Percentiles rank a stretch among this genome's conserved stretches.
phyloP scores from a whole-genome alignment of 2,797 vertebrate genomes.

The Gorsachius magnificus region DNA sequence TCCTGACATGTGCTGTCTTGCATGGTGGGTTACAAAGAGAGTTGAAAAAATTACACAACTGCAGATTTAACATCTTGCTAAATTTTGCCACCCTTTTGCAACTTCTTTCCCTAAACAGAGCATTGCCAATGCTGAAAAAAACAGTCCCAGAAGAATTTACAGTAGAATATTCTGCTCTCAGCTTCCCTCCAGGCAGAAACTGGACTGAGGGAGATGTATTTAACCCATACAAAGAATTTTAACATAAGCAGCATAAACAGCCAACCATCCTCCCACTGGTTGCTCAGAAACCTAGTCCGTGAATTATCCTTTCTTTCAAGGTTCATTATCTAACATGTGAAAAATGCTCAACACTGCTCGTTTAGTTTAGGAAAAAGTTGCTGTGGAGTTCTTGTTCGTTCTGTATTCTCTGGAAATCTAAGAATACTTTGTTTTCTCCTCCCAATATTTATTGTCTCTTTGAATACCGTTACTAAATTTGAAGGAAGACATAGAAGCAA shows the following conservation, averaged over 20 bases:
- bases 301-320: conserved; percentile 11
- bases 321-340: background rate
- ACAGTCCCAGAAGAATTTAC: background rate
- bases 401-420: background rate
- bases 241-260: background rate
- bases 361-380: background rate
- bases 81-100: background rate
- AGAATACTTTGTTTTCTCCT: background rate
- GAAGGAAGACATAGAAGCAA: background rate
- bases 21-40: background rate
- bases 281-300: background rate
- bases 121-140: background rate
- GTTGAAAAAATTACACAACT: background rate
- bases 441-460: background rate
- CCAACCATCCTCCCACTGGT: background rate
- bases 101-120: background rate
- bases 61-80: background rate
- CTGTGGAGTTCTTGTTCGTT: background rate
- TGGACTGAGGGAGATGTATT: background rate
- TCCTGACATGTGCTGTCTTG: background rate
- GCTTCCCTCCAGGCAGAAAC: background rate
- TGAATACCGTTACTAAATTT: background rate
- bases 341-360: background rate
- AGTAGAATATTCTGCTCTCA: background rate
- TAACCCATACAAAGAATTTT: conserved; percentile 17